Base-by-base conservation (phyloP, 2,888 invertebrate species). In the Clostera curtula region DNA sequence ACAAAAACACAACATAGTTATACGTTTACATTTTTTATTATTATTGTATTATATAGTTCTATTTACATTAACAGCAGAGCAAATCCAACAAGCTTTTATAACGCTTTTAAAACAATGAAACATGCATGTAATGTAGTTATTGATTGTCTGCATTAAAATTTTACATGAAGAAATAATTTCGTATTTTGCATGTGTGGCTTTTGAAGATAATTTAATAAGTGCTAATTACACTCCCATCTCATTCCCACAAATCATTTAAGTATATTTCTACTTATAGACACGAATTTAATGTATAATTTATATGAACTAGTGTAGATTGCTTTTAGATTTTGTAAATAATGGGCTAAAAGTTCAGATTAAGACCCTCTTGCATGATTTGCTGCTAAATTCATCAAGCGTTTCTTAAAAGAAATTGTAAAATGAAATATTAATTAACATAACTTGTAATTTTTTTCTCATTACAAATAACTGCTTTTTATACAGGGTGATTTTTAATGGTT, bases 111-210 rank as follows among this genome's bases (percentile, higher is more conserved):
- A 6, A n/a, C 11, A 10, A 15, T 15, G 10, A 5, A 23, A 15
- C 13, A 7, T 13, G 15, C 23, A 23, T 15, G 14, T 9, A 23
- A 2, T 8, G 2, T 7, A 23, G 15, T 23, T n/a, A 12, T 15
- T 7, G 6, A 23, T 9, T 19, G 4, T 4, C 10, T 14, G 5
- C n/a, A 15, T 10, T 6, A 10, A 23, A 13, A n/a, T 18, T 18
- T 3, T 18, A 18, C 3, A 18, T 18, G 8, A 15, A 13, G 3
- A 5, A 8, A 10, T 23, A 23, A 23, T 6, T 7, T 14, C n/a
- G n/a, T n/a, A 17, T 14, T 29, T 10, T 30, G 49, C 36, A 40
- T 38, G 35, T 16, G 10, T 21, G 24, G 13, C 27, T 31, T 34
- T 33, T 15, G 23, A 15, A 23, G 14, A 15, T 23, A 15, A 23